Evolutionary conservation across 2,888 invertebrate species (phyloP), one percentile per base, ranked within the genome.

Genomic region (Nomada fabriciana): DNA sequence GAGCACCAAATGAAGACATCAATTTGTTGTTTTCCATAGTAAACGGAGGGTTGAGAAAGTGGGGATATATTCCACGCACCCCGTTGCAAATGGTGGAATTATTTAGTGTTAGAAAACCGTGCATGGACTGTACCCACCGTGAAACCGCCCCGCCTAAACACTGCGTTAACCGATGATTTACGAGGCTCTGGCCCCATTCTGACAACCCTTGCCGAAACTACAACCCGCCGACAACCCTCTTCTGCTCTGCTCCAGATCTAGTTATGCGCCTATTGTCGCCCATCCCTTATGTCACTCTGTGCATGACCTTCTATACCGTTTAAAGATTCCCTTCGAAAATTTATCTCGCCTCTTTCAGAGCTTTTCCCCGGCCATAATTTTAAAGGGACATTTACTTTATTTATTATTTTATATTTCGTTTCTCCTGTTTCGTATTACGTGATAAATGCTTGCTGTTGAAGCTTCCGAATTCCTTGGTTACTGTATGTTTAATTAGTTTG

Each of bases 91-190:
- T 92, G 90, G 90, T 88, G 90, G 92, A 92, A 93, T 93, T 93
- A 93, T 93, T 93, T 92, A 93, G 93, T 93, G 92, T 88, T 86
- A 83, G 87, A 88, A 88, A 89, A 79, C 83, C 78, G 79, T 87
- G 86, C 90, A 90, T 91, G 91, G 91, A 92, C 91, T 92, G 90
- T 92, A 92, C 92, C 93, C 93, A 93, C 93, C 93, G 93, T 93
- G 93, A 93, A 93, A 93, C 93, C 93, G 93, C 93, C 93, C 93
- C 93, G 92, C 92, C 93, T 93, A 93, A 93, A 93, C 93, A 93
- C 86, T 91, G 92, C 90, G 93, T 93, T 93, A 93, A 92, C 93
- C 91, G 91, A 91, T 93, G 93, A 93, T 93, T 93, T 93, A 93
- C 92, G 93, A 91, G 89, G 77, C 63, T 61, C 78, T 76, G 64